Percentiles rank a stretch among this genome's conserved stretches.
Evolutionary conservation across 92 coral and sea anemone species (phyloP).

Genomic region (Scolanthus callimorphus): DNA sequence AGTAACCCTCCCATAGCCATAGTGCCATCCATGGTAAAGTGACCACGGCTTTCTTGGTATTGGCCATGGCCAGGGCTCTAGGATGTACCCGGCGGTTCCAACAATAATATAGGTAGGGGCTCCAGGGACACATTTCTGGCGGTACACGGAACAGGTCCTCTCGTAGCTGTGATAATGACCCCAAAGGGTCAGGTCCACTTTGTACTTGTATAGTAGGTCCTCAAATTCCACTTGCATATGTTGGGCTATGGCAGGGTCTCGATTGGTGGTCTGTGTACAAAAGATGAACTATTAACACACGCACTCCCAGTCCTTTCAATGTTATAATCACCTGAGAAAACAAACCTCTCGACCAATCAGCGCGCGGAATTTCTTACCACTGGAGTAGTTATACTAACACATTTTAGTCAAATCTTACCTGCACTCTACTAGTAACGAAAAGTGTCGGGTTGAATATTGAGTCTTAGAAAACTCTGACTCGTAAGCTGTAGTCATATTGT

Average conservation of each 20-base stretch:
- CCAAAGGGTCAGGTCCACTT: constrained; percentile 68
- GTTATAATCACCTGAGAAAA: too few relatives aligned
- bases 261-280: constrained; percentile 24
- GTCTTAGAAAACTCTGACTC: too few relatives aligned
- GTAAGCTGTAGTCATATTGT: too few relatives aligned
- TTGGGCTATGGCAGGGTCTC: constrained; percentile 45
- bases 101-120: constrained; percentile 67
- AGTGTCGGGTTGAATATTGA: too few relatives aligned
- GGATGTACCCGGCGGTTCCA: constrained; percentile 72
- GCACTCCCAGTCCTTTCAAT: too few relatives aligned
- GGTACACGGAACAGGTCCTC: constrained; percentile 69
- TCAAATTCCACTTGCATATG: constrained; percentile 59
- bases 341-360: too few relatives aligned
- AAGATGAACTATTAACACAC: too few relatives aligned
- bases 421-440: too few relatives aligned
- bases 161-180: constrained; percentile 82
- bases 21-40: constrained; percentile 54
- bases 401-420: too few relatives aligned
- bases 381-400: too few relatives aligned
- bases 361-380: too few relatives aligned
- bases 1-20: constrained; percentile 85
- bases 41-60: constrained; percentile 47
- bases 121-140: constrained; percentile 30
- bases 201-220: constrained; percentile 55
- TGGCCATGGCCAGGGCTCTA: constrained; percentile 46